Evolutionary conservation across 1,140 invertebrate species (phyloP).

Genomic region (Drosophila sechellia): DNA sequence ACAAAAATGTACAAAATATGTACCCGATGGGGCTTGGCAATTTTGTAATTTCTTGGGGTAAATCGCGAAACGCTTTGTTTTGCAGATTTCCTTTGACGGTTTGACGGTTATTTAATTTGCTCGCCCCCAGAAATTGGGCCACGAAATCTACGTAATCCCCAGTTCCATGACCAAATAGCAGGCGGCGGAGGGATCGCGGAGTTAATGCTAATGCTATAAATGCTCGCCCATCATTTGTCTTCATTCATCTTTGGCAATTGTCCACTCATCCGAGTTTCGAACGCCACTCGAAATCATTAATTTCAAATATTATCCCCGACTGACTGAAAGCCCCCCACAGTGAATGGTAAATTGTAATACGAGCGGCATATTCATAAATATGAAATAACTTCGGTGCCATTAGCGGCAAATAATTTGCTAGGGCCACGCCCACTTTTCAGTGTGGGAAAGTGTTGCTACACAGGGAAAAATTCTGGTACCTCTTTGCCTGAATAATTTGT

Average conservation of each 20-base stretch:
- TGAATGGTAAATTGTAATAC: constrained; percentile 34
- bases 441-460: background rate
- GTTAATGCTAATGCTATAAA: constrained; percentile 45
- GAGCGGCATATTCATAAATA: constrained; percentile 57
- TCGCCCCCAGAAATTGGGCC: constrained; percentile 19
- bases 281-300: constrained; percentile 47
- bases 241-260: constrained; percentile 41
- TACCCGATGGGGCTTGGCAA: background rate
- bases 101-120: constrained; percentile 55
- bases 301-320: constrained; percentile 39
- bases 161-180: background rate
- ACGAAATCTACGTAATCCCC: constrained; percentile 42
- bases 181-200: constrained; percentile 19
- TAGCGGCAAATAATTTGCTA: constrained; percentile 33
- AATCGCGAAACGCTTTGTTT: constrained; percentile 39
- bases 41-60: constrained; percentile 44
- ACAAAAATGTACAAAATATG: constrained; percentile 37
- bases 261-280: constrained; percentile 22
- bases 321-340: constrained; percentile 2
- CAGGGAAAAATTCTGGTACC: background rate
- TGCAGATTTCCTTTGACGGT: constrained; percentile 47
- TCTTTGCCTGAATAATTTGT: background rate
- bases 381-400: constrained; percentile 48
- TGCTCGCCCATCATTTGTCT: constrained; percentile 43
- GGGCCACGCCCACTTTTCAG: constrained; percentile 9